Base-by-base conservation (phyloP, 1,140 invertebrate species). In the Ostrea denselamellosa region DNA sequence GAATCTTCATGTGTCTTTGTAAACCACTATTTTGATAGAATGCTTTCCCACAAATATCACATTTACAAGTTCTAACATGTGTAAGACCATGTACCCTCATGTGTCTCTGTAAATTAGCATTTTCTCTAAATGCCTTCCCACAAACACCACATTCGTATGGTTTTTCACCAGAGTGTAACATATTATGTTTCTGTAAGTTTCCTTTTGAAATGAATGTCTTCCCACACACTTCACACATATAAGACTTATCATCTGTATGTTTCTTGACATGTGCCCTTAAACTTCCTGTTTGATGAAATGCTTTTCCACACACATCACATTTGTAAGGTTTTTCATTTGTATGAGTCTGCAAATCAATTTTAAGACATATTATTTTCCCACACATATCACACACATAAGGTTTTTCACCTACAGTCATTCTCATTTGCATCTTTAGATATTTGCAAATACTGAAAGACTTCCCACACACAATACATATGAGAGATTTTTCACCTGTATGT, bases 401-500 rank as follows among this genome's bases (percentile, higher is more conserved):
- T 22, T 85, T 87, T 44, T 89, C 86, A n/a, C 86, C 87, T 12
- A 86, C 34, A 71, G 81, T 91, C 8, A 83, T 89, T 12, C 89
- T 85, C 28, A 62, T 82, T n/a, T 83, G 62, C 22, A 28, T 52
- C 8, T 86, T 12, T 54, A 71, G 17, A n/a, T 87, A 44, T 14
- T 62, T n/a, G 14, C 9, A 34, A 51, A 22, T n/a, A 5, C 17
- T 68, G 25, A 83, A 86, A 44, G 25, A 12, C 54, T 83, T 86
- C 0, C 51, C 51, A 65, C 85, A 86, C 4, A 71, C 54, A 4
- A 22, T 44, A 77, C 88, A 89, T 12, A 22, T 68, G 58, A 85
- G 89, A 4, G 89, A 85, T 62, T 87, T 88, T 54, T 90, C 85
- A 12, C 86, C 86, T 58, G 88, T 87, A 51, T 90, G 90, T 4